These are phyloP conservation scores for Lasioglossum calceatum DNA, from an alignment of 2,888 invertebrate species.

Conservation along the genomic window DNA sequence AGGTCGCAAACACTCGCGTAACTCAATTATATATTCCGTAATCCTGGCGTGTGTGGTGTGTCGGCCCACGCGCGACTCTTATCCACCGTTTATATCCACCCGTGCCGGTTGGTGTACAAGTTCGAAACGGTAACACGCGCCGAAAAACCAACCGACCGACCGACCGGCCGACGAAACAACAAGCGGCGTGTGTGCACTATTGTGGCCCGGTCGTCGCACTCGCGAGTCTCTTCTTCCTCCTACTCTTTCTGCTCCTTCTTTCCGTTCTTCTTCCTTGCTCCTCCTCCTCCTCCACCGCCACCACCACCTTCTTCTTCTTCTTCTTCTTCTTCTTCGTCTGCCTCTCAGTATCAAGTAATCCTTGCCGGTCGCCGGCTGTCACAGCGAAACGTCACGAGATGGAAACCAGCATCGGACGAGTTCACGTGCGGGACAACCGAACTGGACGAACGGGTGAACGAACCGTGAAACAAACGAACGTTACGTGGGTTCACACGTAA, in stretches of 20 bases:
- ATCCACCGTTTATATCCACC: neutral
- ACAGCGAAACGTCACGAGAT: conserved; percentile 55
- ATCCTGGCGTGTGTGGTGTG: neutral
- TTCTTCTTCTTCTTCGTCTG: conserved; percentile 37
- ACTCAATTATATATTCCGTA: conserved; percentile 13
- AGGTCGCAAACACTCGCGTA: conserved; percentile 8
- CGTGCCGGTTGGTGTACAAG: neutral
- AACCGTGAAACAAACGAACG: neutral
- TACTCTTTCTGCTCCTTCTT: conserved; percentile 47
- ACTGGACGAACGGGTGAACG: conserved; percentile 8
- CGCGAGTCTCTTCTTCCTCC: conserved; percentile 65
- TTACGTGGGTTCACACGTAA: neutral
- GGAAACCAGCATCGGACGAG: conserved; percentile 16
- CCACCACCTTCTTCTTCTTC: conserved; percentile 35
- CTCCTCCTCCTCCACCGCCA: conserved; percentile 27
- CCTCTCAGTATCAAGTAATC: conserved; percentile 63
- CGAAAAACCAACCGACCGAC: conserved; percentile 28
- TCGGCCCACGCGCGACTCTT: neutral
- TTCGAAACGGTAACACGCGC: conserved; percentile 34
- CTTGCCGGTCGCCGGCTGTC: conserved; percentile 65
- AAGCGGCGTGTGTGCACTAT: conserved; percentile 70
- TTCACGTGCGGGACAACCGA: conserved; percentile 24
- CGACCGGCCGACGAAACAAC: conserved; percentile 69
- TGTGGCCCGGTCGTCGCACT: conserved; percentile 72
- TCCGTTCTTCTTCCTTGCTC: conserved; percentile 51